These are phyloP conservation scores for Hippoglossus stenolepis DNA, from an alignment of 2,113 vertebrate species.

Conservation along the genomic window DNA sequence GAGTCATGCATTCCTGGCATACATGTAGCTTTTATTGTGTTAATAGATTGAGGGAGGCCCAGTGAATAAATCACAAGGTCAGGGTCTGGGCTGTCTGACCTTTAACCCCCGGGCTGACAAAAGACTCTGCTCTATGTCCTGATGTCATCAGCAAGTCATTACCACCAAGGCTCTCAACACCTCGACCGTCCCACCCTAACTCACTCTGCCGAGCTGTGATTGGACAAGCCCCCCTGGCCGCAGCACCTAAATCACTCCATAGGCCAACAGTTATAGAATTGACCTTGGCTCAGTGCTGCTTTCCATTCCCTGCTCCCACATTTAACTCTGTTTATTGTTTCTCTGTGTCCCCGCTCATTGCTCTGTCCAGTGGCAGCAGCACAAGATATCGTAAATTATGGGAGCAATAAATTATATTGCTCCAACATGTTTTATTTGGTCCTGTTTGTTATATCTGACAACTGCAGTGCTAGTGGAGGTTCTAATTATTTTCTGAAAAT, in stretches of 20 bases:
- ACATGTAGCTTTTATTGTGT: slow-evolving; percentile 74
- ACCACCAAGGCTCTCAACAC: slow-evolving; percentile 75
- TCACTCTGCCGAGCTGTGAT: slow-evolving; percentile 29
- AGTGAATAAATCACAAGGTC: slow-evolving; percentile 78
- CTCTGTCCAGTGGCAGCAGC: slow-evolving; percentile 22
- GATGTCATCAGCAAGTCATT: slow-evolving; percentile 81
- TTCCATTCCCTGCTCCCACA: slow-evolving; percentile 60
- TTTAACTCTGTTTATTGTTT: slow-evolving; percentile 68
- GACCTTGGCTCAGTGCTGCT: slow-evolving; percentile 74
- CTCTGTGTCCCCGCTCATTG: slow-evolving; percentile 23
- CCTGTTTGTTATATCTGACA: neutral
- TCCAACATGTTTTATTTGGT: slow-evolving; percentile 28
- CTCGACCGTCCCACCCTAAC: slow-evolving; percentile 58
- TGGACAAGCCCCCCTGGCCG: slow-evolving; percentile 45
- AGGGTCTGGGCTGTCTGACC: slow-evolving; percentile 76
- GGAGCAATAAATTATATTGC: slow-evolving; percentile 35
- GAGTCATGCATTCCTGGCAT: slow-evolving; percentile 63
- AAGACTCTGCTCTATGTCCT: slow-evolving; percentile 75
- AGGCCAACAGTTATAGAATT: slow-evolving; percentile 71
- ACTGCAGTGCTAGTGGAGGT: neutral
- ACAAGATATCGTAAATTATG: slow-evolving; percentile 27
- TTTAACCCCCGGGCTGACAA: slow-evolving; percentile 64
- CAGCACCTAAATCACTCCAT: slow-evolving; percentile 68
- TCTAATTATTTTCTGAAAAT: slow-evolving; percentile 18
- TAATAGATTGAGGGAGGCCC: slow-evolving; percentile 73